Percentiles rank a stretch among this genome's conserved stretches.
Evolutionary conservation across 2,113 vertebrate genomes (phyloP).

Genomic region (Calyptommatus sinebrachiatus): DNA sequence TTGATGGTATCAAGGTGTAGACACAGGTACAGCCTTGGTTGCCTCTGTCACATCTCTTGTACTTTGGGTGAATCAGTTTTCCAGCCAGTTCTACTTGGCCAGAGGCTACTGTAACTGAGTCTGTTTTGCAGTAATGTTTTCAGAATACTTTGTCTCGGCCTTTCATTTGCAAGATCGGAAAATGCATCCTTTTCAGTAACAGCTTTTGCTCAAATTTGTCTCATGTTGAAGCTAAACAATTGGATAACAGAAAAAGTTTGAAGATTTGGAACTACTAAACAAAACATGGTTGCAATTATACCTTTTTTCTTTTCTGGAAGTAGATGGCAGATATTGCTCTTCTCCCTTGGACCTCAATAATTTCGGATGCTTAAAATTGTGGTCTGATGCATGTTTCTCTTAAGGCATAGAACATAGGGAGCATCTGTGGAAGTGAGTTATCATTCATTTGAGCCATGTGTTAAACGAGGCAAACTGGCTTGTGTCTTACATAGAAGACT

Average conservation of each 20-base stretch:
- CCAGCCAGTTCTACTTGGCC: not conserved
- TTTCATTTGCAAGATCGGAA: not conserved
- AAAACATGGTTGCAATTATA: slow-evolving; percentile 14
- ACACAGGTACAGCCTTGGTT: not conserved
- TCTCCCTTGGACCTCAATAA: no score
- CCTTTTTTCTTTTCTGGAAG: slow-evolving; percentile 33
- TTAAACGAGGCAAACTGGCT: no score
- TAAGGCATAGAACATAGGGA: no score
- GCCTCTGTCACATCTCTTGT: not conserved
- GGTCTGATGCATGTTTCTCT: no score
- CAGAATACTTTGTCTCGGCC: slow-evolving; percentile 13
- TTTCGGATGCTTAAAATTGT: no score
- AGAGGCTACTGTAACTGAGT: not conserved
- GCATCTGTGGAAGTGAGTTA: no score
- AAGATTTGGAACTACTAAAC: slow-evolving; percentile 38
- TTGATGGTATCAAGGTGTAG: not conserved
- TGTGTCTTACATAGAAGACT: no score
- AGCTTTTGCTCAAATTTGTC: not conserved
- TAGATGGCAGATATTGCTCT: not conserved
- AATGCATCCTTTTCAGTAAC: slow-evolving; percentile 10
- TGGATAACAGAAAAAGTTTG: slow-evolving; percentile 7
- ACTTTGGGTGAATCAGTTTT: not conserved
- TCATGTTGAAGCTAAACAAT: slow-evolving; percentile 13
- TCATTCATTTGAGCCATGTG: no score
- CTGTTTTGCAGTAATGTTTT: not conserved